Evolutionary conservation across 2,113 vertebrate species (phyloP).

Genomic region (Pseudolaguvia tuberculata): DNA sequence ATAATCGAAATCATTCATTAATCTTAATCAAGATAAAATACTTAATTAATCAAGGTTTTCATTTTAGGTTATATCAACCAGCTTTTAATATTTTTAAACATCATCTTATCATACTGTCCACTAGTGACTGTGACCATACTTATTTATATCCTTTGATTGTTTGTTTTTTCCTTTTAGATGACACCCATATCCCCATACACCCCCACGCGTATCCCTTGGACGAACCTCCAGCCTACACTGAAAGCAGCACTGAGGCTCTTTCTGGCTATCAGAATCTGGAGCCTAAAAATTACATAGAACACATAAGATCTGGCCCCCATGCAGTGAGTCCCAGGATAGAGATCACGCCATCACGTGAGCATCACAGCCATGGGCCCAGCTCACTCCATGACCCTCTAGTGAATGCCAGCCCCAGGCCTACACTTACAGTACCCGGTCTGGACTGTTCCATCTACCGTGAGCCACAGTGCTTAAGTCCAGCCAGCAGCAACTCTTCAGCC

Average conservation of each 20-base stretch:
- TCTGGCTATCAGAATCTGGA: constrained; percentile 81
- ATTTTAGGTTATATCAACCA: no score
- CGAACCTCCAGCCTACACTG: constrained; percentile 72
- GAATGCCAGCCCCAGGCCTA: constrained; percentile 82
- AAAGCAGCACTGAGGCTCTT: constrained; percentile 72
- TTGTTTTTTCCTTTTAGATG: constrained; percentile 72
- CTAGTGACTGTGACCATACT: not conserved
- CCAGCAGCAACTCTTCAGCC: constrained; percentile 96
- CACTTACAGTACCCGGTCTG: constrained; percentile 89
- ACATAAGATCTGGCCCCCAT: constrained; percentile 70
- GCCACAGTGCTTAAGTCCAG: constrained; percentile 94
- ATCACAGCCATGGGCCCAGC: constrained; percentile 83
- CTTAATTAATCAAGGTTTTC: no score
- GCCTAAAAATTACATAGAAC: constrained; percentile 77
- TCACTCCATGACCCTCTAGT: constrained; percentile 80
- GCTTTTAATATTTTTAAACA: not conserved
- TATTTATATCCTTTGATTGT: not conserved
- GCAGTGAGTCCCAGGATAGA: constrained; percentile 92
- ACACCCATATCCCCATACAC: constrained; percentile 77
- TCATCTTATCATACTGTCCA: not conserved
- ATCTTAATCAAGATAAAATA: no score
- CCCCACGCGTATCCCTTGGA: constrained; percentile 79
- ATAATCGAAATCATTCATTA: no score
- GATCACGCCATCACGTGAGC: constrained; percentile 95
- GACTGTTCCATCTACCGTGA: constrained; percentile 83